Evolutionary conservation across 2,113 vertebrate species (phyloP).

Genomic region (Lasiurus borealis): DNA sequence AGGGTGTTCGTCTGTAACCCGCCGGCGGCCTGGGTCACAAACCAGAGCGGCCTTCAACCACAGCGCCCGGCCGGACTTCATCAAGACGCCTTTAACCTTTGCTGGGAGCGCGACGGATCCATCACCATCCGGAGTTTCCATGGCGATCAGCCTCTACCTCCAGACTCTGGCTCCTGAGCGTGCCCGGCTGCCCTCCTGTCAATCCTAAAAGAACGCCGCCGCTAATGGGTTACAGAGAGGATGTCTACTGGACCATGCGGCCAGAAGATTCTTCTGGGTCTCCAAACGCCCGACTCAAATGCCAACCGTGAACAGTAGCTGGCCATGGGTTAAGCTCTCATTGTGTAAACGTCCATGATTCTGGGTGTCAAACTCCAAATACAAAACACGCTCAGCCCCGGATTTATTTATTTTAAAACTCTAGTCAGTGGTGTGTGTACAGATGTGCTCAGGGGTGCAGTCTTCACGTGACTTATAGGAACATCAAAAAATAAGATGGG

Average conservation of each 20-base stretch:
- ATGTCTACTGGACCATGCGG: neutral
- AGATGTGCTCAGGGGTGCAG: neutral
- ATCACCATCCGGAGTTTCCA: slow-evolving; percentile 13
- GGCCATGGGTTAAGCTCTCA: neutral
- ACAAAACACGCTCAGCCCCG: neutral
- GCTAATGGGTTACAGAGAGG: neutral
- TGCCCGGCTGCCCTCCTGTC: neutral
- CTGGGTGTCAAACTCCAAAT: neutral
- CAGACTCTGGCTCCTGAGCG: neutral
- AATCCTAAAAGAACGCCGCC: neutral
- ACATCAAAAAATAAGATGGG: neutral
- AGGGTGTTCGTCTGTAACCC: slow-evolving; percentile 45
- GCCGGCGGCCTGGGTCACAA: neutral
- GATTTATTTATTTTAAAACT: neutral
- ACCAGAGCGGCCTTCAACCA: slow-evolving; percentile 36
- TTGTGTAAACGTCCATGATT: neutral
- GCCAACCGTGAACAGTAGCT: neutral
- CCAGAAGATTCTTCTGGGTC: neutral
- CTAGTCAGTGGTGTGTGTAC: neutral
- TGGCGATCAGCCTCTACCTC: neutral
- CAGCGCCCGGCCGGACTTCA: slow-evolving; percentile 14
- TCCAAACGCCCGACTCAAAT: slow-evolving; percentile 4
- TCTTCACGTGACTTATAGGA: slow-evolving; percentile 28
- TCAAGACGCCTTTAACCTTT: slow-evolving; percentile 62
- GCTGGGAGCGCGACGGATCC: slow-evolving; percentile 11